Conservation (phyloP, 2,888 invertebrate genomes). For the Crepidodera aurea region DNA sequence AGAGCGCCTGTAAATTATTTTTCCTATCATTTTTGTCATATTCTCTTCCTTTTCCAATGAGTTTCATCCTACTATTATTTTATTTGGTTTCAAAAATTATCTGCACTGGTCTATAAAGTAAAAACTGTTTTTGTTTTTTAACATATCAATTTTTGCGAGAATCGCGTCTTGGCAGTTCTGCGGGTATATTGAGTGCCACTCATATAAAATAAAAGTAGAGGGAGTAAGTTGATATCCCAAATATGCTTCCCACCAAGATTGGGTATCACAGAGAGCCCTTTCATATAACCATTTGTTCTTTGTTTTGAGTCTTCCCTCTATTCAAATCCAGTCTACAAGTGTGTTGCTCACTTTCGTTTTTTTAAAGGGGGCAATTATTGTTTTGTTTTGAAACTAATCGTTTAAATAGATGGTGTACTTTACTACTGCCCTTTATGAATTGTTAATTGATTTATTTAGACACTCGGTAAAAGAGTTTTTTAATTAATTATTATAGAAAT, state of each 20-base stretch:
- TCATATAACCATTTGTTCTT: neutral
- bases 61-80: too few relatives aligned
- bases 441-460: neutral
- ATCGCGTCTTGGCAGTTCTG: neutral
- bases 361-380: neutral
- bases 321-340: neutral
- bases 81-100: too few relatives aligned
- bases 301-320: neutral
- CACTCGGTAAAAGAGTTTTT: neutral
- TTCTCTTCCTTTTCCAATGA: too few relatives aligned
- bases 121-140: too few relatives aligned
- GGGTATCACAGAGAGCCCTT: constrained; percentile 35
- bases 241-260: constrained; percentile 41
- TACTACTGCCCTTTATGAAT: neutral
- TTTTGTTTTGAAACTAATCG: neutral
- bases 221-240: constrained; percentile 30
- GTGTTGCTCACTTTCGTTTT: constrained; percentile 5
- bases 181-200: neutral
- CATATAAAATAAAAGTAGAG: neutral
- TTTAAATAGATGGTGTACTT: neutral
- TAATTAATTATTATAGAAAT: neutral
- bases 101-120: too few relatives aligned
- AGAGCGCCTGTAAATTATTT: too few relatives aligned
- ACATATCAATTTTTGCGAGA: neutral
- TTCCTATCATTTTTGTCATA: too few relatives aligned